Base-by-base conservation (phyloP, 2,888 invertebrate species). In the Meandrusa payeni region DNA sequence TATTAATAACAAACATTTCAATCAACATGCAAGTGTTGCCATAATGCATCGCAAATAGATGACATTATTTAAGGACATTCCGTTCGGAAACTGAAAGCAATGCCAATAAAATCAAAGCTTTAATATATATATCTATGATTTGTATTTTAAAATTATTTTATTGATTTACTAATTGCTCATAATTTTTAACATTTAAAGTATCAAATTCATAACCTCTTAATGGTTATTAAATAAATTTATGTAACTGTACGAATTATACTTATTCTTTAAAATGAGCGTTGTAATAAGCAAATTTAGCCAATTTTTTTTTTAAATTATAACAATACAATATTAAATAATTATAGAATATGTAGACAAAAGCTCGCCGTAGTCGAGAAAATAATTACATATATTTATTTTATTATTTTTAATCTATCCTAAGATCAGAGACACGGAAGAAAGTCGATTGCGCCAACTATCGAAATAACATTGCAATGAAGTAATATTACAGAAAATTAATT, bases 361-460 rank as follows among this genome's bases (percentile, higher is more conserved):
- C 32, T 32, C n/a, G 22, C 28, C 15, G 9, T 23, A 17, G 28
- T 31, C 7, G 12, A 26, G 19, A 26, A 32, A 27, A 12, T 19
- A 27, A 5, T 40, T 12, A 31, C 11, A 26, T 7, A 32, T 38
- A 19, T n/a, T 20, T 19, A 19, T 32, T n/a, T 20, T 19, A 19
- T 32, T 43, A 23, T 22, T 17, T 43, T 43, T 28, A 37, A 24
- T n/a, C 26, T 31, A 37, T 15, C 10, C 32, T 38, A 44, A 33
- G 20, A 69, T 45, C 19, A 64, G 64, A 73, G 69, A 68, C 74
- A 75, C 74, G 78, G 80, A 82, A 81, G 77, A 77, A 75, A 76
- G 57, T 66, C 54, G 76, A 76, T 77, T 78, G 64, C 69, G 72
- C 71, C 74, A 59, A 51, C 36, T 52, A 57, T 47, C 46, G 28